A percentile compares a stretch with the other conserved stretches of the same genome.
phyloP scores from a whole-genome alignment of 1,140 invertebrate genomes.

The Anastatus disparis region DNA sequence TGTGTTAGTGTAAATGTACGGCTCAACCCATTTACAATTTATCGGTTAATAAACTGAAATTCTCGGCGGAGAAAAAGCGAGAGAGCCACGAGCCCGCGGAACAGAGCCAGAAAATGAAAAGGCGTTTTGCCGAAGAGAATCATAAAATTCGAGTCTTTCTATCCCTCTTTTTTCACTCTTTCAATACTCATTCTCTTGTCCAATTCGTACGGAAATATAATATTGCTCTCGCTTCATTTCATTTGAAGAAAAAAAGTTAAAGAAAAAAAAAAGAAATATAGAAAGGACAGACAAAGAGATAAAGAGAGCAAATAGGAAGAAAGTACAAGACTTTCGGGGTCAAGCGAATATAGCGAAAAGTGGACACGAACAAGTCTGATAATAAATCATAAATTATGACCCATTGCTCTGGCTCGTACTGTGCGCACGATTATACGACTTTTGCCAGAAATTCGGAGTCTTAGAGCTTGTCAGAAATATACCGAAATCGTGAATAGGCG shows the following conservation, averaged over 20 bases:
- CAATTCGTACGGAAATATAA: neutral
- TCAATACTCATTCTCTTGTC: no score
- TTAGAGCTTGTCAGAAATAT: no score
- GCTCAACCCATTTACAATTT: no score
- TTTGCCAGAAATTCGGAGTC: neutral
- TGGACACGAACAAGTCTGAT: conserved; percentile 1
- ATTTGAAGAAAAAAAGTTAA: neutral
- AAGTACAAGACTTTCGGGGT: neutral
- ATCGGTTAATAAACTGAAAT: no score
- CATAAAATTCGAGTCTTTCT: no score
- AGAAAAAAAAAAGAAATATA: neutral
- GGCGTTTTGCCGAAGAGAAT: no score
- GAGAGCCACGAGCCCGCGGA: no score
- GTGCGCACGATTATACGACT: neutral
- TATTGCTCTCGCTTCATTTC: neutral
- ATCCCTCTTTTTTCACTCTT: no score
- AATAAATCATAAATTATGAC: conserved; percentile 29
- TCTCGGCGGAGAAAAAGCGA: no score
- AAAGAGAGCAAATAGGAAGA: neutral
- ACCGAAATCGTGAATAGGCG: neutral
- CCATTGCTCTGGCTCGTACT: neutral
- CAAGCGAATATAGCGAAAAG: neutral
- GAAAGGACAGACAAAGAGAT: neutral
- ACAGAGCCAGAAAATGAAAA: no score
- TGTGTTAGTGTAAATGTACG: no score